Evolutionary conservation across 30 jellyfish, hydroid and myxozoan species (phyloP).

Genomic region (Phacellophora camtschatica): DNA sequence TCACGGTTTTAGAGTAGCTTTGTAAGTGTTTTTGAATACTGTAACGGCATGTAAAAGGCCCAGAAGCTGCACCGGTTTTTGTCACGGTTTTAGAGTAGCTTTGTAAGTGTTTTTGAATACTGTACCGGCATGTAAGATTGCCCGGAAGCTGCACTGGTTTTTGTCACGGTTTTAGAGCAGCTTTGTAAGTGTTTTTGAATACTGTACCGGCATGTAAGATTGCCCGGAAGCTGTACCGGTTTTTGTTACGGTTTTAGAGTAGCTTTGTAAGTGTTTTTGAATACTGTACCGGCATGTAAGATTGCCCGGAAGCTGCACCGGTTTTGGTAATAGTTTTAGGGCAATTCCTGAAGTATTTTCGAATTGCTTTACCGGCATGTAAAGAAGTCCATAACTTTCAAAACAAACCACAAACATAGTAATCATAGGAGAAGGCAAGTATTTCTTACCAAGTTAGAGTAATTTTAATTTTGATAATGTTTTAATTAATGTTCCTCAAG

Average conservation of each 20-base stretch:
- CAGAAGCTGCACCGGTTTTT: slow-evolving; percentile 13
- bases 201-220: too few relatives aligned
- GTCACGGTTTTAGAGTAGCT: slow-evolving; percentile 16
- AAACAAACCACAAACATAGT: too few relatives aligned
- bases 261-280: slow-evolving; percentile 30
- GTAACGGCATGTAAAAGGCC: too few relatives aligned
- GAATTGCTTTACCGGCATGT: too few relatives aligned
- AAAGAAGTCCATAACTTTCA: too few relatives aligned
- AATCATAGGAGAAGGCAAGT: too few relatives aligned
- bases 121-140: too few relatives aligned
- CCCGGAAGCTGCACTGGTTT: slow-evolving; percentile 12
- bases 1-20: slow-evolving; percentile 18
- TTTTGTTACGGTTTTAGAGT: slow-evolving; percentile 8
- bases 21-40: too few relatives aligned
- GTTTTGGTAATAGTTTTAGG: slow-evolving; percentile 2
- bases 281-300: too few relatives aligned
- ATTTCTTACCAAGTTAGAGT: too few relatives aligned
- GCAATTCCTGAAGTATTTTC: background rate
- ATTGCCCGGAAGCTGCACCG: slow-evolving; percentile 27
- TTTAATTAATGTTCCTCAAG: too few relatives aligned
- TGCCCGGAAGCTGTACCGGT: slow-evolving; percentile 31
- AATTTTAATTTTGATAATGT: too few relatives aligned
- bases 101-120: background rate
- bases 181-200: slow-evolving; percentile 37
- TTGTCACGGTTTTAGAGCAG: slow-evolving; percentile 17